phyloP scores from a whole-genome alignment of 1,140 invertebrate genomes.

The Heterodera schachtii region DNA sequence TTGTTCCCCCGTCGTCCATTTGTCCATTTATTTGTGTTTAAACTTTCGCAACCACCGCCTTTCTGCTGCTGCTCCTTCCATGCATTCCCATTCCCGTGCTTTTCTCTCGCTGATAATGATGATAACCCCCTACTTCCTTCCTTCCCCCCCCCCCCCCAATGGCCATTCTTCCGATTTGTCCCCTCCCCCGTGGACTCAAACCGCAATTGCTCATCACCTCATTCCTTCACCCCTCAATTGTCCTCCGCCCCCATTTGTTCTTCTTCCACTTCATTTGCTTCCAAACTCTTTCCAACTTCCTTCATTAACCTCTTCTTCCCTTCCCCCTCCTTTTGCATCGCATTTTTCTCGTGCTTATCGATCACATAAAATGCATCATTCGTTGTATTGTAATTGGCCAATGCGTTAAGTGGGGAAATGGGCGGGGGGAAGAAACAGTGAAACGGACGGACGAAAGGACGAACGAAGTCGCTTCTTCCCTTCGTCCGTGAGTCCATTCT shows the following conservation, averaged over 20 bases:
- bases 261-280: neutral
- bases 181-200: neutral
- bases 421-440: neutral
- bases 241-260: neutral
- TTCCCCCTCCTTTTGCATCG: neutral
- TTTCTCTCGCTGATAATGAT: neutral
- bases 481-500: neutral
- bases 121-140: neutral
- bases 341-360: neutral
- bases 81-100: too few relatives aligned
- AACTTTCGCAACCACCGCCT: neutral
- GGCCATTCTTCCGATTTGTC: neutral
- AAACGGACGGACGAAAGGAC: neutral
- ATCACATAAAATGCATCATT: neutral
- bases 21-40: neutral
- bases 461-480: neutral
- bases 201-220: neutral
- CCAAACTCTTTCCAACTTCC: neutral
- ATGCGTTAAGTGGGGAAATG: neutral
- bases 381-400: neutral
- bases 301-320: neutral
- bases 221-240: neutral
- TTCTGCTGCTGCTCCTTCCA: too few relatives aligned
- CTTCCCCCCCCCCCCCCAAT: neutral
- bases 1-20: neutral